Conservation (phyloP, 2,888 invertebrate species). For the Dasysyrphus tricinctus region DNA sequence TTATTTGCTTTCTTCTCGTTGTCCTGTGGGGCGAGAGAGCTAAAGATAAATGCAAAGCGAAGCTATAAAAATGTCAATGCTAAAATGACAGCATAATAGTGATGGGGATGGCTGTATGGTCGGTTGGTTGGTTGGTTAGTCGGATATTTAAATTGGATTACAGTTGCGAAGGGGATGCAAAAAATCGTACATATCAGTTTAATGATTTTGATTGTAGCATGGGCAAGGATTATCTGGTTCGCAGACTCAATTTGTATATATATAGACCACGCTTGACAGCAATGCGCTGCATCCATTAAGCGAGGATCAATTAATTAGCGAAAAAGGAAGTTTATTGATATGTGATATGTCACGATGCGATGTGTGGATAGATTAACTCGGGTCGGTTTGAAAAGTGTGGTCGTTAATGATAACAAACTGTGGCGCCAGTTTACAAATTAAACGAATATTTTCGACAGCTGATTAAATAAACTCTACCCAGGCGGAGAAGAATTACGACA, state of each 20-base stretch:
- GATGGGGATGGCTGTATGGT: slow-evolving; percentile 31
- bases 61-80: slow-evolving; percentile 69
- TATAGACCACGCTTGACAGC: slow-evolving; percentile 2
- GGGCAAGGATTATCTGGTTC: slow-evolving; percentile 24
- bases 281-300: neutral
- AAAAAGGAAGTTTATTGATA: slow-evolving; percentile 1
- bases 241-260: slow-evolving; percentile 19
- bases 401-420: neutral
- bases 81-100: slow-evolving; percentile 66
- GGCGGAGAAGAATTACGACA: neutral
- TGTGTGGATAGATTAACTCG: neutral
- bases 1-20: slow-evolving; percentile 53
- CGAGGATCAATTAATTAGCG: slow-evolving; percentile 34
- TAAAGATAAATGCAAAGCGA: slow-evolving; percentile 49
- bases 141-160: slow-evolving; percentile 71
- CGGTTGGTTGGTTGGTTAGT: slow-evolving; percentile 18
- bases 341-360: neutral
- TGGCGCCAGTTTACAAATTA: neutral
- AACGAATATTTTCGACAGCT: neutral
- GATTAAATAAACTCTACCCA: neutral
- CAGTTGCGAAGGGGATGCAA: slow-evolving; percentile 41
- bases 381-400: neutral
- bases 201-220: slow-evolving; percentile 51
- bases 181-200: slow-evolving; percentile 47
- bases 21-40: neutral